Evolutionary conservation across 2,888 invertebrate species (phyloP).

Genomic region (Acrobeloides nanus): DNA sequence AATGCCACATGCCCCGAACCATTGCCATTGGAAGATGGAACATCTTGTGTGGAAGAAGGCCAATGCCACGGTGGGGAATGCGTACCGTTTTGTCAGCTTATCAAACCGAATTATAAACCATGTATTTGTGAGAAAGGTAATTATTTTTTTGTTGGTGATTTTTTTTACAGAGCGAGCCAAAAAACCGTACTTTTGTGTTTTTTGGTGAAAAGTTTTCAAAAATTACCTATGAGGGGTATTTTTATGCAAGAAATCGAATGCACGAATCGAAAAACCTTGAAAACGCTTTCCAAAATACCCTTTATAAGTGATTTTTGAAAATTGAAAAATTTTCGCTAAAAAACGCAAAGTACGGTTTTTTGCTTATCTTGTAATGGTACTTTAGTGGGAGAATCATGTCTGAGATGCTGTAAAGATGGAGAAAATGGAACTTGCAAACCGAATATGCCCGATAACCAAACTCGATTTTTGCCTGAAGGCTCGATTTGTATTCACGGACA

Average conservation of each 20-base stretch:
- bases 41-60: constrained; percentile 23
- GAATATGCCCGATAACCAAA: constrained; percentile 16
- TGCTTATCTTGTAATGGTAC: not conserved
- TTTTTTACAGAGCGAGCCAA: too few species aligned
- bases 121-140: constrained; percentile 26
- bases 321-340: too few species aligned
- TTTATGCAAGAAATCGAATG: too few species aligned
- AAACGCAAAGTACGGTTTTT: too few species aligned
- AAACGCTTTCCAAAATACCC: too few species aligned
- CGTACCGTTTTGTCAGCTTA: constrained; percentile 17
- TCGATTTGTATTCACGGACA: constrained; percentile 31
- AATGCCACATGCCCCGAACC: constrained; percentile 22
- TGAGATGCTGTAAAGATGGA: constrained; percentile 20
- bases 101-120: constrained; percentile 14
- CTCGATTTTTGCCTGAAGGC: constrained; percentile 21
- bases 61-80: constrained; percentile 21
- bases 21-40: constrained; percentile 18
- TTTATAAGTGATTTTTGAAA: too few species aligned
- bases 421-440: constrained; percentile 15
- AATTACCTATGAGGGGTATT: too few species aligned
- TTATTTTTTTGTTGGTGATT: too few species aligned
- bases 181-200: too few species aligned
- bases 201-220: too few species aligned
- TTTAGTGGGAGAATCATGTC: constrained; percentile 16
- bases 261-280: too few species aligned